These are phyloP conservation scores for Sebastes steindachneri DNA, from an alignment of 2,797 vertebrate species.

Conservation along the genomic window DNA sequence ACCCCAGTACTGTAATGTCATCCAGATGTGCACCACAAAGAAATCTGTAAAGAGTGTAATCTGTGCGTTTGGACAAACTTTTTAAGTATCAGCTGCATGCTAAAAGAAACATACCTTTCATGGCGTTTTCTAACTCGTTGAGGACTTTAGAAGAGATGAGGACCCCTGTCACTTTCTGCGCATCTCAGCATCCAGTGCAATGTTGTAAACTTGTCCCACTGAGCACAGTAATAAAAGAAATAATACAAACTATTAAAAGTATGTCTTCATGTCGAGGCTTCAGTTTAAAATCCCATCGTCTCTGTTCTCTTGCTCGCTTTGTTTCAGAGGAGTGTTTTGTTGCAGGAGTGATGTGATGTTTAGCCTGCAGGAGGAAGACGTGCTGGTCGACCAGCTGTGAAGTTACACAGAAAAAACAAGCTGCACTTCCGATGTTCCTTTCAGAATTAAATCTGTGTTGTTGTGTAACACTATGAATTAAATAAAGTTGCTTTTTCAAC, in stretches of 20 bases:
- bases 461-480: not conserved
- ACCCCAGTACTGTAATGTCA: constrained; percentile 84
- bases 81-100: not conserved
- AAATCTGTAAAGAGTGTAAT: not conserved
- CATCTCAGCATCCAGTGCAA: constrained; percentile 78
- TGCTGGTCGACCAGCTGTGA: not conserved
- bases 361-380: constrained; percentile 16
- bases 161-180: constrained; percentile 74
- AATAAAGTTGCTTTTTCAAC: not conserved
- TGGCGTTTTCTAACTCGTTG: constrained; percentile 76
- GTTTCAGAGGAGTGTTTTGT: not conserved
- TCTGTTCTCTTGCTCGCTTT: constrained; percentile 2
- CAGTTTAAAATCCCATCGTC: constrained; percentile 72
- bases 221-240: not conserved
- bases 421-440: constrained; percentile 15
- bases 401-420: not conserved
- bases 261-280: constrained; percentile 34
- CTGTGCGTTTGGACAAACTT: not conserved
- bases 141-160: constrained; percentile 73
- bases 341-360: constrained; percentile 44
- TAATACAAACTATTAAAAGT: not conserved
- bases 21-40: constrained; percentile 86
- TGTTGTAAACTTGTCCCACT: constrained; percentile 29
- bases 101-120: constrained; percentile 75
- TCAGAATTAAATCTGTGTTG: constrained; percentile 31